Percentiles rank a stretch among this genome's conserved stretches.
These are phyloP conservation scores for Coreius guichenoti DNA, from an alignment of 2,797 vertebrate species.

Conservation along the genomic window DNA sequence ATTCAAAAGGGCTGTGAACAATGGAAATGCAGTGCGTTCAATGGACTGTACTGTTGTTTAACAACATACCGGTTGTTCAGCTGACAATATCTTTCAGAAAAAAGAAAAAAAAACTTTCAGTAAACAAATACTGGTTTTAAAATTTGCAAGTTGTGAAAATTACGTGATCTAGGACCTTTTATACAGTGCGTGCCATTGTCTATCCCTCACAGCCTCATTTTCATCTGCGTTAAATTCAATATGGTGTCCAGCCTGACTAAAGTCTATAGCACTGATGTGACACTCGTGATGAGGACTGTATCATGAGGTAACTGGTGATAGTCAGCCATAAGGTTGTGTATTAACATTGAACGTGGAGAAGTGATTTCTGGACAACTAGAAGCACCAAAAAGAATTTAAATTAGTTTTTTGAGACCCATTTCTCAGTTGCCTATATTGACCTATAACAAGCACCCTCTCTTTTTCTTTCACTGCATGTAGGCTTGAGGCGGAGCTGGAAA, in stretches of 20 bases:
- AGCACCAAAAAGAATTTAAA: not conserved
- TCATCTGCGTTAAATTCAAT: not conserved
- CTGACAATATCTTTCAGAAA: not conserved
- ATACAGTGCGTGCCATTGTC: not conserved
- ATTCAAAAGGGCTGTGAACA: not conserved
- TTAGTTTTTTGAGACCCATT: not conserved
- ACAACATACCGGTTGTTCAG: no score
- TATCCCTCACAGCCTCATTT: not conserved
- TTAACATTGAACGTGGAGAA: not conserved
- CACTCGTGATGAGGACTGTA: not conserved
- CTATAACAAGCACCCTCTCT: constrained; percentile 1
- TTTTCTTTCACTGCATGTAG: constrained; percentile 62
- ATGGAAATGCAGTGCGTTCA: not conserved
- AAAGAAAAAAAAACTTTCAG: no score
- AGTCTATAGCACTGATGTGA: not conserved
- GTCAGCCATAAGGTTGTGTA: not conserved
- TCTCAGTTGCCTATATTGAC: not conserved
- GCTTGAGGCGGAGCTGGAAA: constrained; percentile 82
- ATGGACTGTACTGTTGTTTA: no score
- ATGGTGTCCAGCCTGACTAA: not conserved
- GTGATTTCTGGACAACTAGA: not conserved
- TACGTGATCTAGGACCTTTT: not conserved
- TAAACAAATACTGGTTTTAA: not conserved
- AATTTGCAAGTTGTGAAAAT: no score
- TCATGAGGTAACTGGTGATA: not conserved